Conservation (phyloP, 1,140 invertebrate species). For the Ylistrum balloti region DNA sequence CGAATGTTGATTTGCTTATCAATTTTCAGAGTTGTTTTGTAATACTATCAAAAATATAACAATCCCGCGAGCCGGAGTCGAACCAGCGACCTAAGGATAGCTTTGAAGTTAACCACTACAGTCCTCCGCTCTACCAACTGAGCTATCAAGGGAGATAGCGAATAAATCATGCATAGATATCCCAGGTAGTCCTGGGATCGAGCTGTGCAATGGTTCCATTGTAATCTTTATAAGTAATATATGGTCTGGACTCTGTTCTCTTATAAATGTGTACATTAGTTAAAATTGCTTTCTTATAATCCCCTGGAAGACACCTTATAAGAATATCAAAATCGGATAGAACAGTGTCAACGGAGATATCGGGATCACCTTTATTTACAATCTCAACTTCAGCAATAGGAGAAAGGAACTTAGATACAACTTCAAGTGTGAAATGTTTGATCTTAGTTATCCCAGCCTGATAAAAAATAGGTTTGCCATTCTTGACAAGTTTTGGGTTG, state of each 20-base stretch:
- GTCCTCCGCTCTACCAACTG: too few species aligned
- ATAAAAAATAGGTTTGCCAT: conserved; percentile 24
- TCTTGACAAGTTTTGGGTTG: not conserved
- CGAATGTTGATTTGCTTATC: too few species aligned
- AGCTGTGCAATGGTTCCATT: not conserved
- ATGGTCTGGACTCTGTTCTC: not conserved
- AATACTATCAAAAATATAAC: too few species aligned
- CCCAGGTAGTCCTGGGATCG: not conserved
- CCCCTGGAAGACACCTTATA: too few species aligned
- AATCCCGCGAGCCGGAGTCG: conserved; percentile 63
- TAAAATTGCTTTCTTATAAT: not conserved
- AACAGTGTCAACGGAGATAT: too few species aligned
- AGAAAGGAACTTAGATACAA: not conserved
- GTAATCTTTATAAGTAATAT: not conserved
- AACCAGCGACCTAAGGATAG: conserved; percentile 64
- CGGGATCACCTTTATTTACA: too few species aligned
- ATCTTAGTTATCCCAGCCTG: not conserved
- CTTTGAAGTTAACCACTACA: conserved; percentile 63
- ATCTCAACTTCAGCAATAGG: not conserved
- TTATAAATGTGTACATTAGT: not conserved
- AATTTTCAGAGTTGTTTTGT: too few species aligned
- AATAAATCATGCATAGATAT: not conserved
- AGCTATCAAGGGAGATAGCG: too few species aligned
- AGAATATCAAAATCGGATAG: too few species aligned
- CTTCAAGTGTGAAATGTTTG: not conserved